A percentile compares a stretch with the other conserved stretches of the same genome.
Conservation (phyloP, 1,140 invertebrate genomes). For the Bombyx mandarina region DNA sequence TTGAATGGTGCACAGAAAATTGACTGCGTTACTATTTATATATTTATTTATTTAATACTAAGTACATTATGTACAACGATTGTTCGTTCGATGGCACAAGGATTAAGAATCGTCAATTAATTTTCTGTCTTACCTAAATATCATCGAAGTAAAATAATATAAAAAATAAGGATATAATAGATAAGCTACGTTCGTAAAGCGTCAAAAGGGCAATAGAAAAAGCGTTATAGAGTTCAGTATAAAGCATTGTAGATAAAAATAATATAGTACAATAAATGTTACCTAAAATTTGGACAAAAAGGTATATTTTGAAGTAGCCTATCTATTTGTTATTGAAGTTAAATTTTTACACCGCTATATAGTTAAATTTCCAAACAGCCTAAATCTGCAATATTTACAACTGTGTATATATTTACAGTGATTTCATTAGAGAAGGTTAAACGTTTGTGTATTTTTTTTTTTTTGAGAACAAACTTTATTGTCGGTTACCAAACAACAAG, state of each 20-base stretch:
- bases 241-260: too few species aligned
- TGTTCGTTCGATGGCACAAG: constrained; percentile 53
- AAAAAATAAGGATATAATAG: too few species aligned
- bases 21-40: constrained; percentile 44
- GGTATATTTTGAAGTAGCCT: neutral
- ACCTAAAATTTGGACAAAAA: neutral
- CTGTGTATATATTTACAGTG: constrained; percentile 26
- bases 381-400: constrained; percentile 26
- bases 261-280: constrained; percentile 2
- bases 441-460: too few species aligned
- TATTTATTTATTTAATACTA: constrained; percentile 16
- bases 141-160: too few species aligned
- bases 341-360: too few species aligned
- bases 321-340: neutral
- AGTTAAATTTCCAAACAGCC: constrained; percentile 5
- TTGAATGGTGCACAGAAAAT: constrained; percentile 36
- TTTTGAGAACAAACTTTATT: constrained; percentile 15
- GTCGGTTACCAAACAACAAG: constrained; percentile 16
- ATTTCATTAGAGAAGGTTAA: constrained; percentile 1
- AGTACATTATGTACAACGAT: constrained; percentile 9
- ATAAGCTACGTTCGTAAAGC: too few species aligned
- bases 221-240: too few species aligned
- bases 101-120: too few species aligned
- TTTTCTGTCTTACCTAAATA: too few species aligned
- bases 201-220: too few species aligned